Evolutionary conservation across 2,113 vertebrate species (phyloP).

Genomic region (Chionodraco myersi): DNA sequence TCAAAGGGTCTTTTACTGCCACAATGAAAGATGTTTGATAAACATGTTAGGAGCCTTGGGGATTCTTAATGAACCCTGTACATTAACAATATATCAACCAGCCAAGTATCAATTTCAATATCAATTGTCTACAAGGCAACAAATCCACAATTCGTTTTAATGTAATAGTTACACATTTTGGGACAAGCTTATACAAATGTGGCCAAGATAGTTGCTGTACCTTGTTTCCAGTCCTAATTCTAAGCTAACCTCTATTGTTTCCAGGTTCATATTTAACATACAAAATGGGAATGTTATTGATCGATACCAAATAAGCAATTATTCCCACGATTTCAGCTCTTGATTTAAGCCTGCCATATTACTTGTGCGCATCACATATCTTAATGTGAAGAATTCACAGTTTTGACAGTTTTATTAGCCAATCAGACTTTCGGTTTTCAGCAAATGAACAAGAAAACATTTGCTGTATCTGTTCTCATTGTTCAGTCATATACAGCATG

Average conservation of each 20-base stretch:
- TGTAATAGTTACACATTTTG: neutral
- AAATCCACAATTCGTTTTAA: too few species aligned
- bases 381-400: neutral
- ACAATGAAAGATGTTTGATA: neutral
- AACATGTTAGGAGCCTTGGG: too few species aligned
- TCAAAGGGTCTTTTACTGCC: neutral
- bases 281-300: neutral
- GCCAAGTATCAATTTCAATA: neutral
- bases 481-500: neutral
- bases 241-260: neutral
- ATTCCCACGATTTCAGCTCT: neutral
- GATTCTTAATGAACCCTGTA: neutral
- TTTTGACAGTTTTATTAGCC: neutral
- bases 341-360: neutral
- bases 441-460: neutral
- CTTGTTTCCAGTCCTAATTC: neutral
- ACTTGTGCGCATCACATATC: neutral
- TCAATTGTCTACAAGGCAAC: neutral
- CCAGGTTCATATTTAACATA: neutral
- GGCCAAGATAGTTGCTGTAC: neutral
- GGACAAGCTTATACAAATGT: too few species aligned
- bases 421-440: neutral
- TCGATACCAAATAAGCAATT: neutral
- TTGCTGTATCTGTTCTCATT: neutral
- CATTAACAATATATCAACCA: neutral